Conservation (phyloP, 2,888 invertebrate genomes). For the Eristalinus sepulchralis region DNA sequence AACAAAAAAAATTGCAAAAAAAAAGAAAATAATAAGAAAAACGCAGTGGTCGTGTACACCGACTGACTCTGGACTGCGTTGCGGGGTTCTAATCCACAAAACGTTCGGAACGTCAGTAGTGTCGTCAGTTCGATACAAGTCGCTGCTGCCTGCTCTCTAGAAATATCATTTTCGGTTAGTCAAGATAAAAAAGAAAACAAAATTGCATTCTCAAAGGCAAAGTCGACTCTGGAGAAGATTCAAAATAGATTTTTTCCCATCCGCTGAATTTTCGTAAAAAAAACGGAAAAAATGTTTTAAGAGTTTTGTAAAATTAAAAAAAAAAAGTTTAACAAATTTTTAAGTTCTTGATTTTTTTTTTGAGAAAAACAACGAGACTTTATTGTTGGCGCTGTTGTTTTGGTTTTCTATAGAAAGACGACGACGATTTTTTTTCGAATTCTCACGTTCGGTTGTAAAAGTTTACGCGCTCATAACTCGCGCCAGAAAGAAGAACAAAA, state of each 20-base stretch:
- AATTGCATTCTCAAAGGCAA: slow-evolving; percentile 66
- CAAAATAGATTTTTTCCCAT: neutral
- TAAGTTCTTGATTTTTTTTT: slow-evolving; percentile 4
- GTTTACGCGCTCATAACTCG: slow-evolving; percentile 67
- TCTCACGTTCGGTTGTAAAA: slow-evolving; percentile 64
- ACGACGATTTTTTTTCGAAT: slow-evolving; percentile 11
- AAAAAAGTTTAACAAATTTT: neutral
- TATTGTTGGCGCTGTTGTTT: slow-evolving; percentile 14
- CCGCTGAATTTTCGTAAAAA: slow-evolving; percentile 6
- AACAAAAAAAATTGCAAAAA: slow-evolving; percentile 51
- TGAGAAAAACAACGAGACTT: neutral
- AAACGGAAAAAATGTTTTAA: slow-evolving; percentile 18
- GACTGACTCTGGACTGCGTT: slow-evolving; percentile 71
- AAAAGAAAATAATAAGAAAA: slow-evolving; percentile 56
- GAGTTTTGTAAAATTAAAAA: neutral
- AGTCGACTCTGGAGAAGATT: slow-evolving; percentile 37
- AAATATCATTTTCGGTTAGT: slow-evolving; percentile 72
- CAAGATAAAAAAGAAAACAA: slow-evolving; percentile 48
- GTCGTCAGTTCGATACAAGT: slow-evolving; percentile 76
- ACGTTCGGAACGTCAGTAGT: slow-evolving; percentile 74
- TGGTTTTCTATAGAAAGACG: neutral
- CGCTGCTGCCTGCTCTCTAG: slow-evolving; percentile 75
- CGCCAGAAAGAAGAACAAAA: slow-evolving; percentile 34
- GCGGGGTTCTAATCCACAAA: slow-evolving; percentile 72
- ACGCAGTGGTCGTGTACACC: slow-evolving; percentile 71